Base-by-base conservation (phyloP, 1,140 invertebrate species). In the Musca domestica region DNA sequence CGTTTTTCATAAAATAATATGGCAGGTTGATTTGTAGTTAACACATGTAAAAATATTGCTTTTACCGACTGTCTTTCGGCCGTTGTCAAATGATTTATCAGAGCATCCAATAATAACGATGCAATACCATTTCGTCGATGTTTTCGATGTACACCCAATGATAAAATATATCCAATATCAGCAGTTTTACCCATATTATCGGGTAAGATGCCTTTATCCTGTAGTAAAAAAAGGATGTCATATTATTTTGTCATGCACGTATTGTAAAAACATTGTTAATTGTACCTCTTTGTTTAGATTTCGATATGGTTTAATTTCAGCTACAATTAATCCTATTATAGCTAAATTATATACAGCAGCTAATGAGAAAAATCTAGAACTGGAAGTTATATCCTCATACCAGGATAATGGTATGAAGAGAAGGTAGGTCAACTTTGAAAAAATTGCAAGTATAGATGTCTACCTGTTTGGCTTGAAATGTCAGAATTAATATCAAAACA, bases 1-100 rank as follows among this genome's bases (percentile, higher is more conserved):
- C 91, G 89, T 76, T 92, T 90, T 83, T 98, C 95, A 83, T 98
- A 99, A 85, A 99, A 99, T 70, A 90, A 87, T 80, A 98, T 96
- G 68, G 96, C 96, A 76, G 92, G 89, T 56, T 88, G 89, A 85
- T 99, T 99, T 64, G 95, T 95, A 17, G 95, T 94, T 30, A 99
- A 85, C 1, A 98, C 96, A 84, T 99, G 96, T 49, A 98, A 87
- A 84, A 97, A 98, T 69, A 98, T 90, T 68, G 95, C 95, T 85
- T 97, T 98, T 70, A 95, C 94, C 70, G 89, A 87, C 72, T 88
- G 88, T 71, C 87, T 84, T 78, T 93, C 90, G 70, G 85, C 83
- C 66, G 85, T 86, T 70, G 86, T 85, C 78, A 91, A 81, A 82
- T 98, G 92, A 69, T 90, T 90, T 68, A 98, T 86, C 25, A 98